Evolutionary conservation across 2,797 vertebrate genomes (phyloP).

Genomic region (Oophaga sylvatica): DNA sequence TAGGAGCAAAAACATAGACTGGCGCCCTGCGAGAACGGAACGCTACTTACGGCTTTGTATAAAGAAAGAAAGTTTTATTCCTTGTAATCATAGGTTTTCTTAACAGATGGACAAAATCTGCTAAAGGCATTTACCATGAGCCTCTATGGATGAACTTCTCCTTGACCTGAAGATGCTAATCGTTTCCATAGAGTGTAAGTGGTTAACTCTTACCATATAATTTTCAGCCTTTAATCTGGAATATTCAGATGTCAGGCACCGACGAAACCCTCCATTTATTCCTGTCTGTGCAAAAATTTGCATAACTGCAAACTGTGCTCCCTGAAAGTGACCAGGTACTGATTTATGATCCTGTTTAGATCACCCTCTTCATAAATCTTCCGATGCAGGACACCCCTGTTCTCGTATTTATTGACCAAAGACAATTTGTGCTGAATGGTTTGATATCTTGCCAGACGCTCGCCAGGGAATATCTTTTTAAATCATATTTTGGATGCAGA

Average conservation of each 20-base stretch:
- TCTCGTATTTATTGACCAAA: conserved; percentile 89
- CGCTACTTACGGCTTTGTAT: conserved; percentile 1
- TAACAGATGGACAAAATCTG: conserved; percentile 40
- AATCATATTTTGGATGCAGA: conserved; percentile 72
- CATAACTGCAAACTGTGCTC: conserved; percentile 77
- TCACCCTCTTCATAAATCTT: conserved; percentile 86
- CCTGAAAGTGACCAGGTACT: conserved; percentile 77
- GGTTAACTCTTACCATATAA: conserved; percentile 38
- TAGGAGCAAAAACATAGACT: conserved; percentile 25
- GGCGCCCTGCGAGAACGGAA: conserved; percentile 28
- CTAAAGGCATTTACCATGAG: conserved; percentile 24
- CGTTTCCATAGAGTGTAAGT: conserved; percentile 23
- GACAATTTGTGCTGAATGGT: conserved; percentile 81
- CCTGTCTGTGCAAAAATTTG: conserved; percentile 66
- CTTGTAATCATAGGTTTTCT: conserved; percentile 31
- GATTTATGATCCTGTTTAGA: conserved; percentile 85
- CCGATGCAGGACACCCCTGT: conserved; percentile 80
- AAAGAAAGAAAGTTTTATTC: conserved; percentile 28
- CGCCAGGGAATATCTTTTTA: conserved; percentile 83
- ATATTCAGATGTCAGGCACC: conserved; percentile 58
- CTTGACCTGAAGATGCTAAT: conserved; percentile 40
- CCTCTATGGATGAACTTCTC: conserved; percentile 16
- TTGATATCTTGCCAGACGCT: conserved; percentile 87
- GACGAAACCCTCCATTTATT: conserved; percentile 63
- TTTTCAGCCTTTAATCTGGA: conserved; percentile 58